phyloP scores from a whole-genome alignment of 2,888 invertebrate genomes.

The Thera britannica region DNA sequence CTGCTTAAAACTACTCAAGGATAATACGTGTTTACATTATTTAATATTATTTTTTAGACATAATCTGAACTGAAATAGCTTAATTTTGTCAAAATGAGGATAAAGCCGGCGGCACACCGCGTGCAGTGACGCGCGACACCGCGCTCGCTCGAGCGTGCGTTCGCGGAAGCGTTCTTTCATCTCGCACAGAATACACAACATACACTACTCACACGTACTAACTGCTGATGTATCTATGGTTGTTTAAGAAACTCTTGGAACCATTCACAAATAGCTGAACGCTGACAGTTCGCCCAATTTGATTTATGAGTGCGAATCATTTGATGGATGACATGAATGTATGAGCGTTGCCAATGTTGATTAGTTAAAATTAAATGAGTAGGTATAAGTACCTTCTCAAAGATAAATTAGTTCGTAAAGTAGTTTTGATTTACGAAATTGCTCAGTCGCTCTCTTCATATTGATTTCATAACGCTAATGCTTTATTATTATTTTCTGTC shows the following conservation, averaged over 20 bases:
- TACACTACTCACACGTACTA: not conserved
- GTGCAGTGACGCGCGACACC: constrained; percentile 49
- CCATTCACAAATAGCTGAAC: constrained; percentile 31
- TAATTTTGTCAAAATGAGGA: constrained; percentile 15
- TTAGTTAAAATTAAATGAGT: constrained; percentile 16
- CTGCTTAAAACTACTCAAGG: too few species aligned
- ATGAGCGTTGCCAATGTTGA: constrained; percentile 20
- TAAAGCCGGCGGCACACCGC: constrained; percentile 47
- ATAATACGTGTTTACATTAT: too few species aligned
- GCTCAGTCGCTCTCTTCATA: not conserved
- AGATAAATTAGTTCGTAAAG: not conserved
- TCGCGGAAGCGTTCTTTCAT: constrained; percentile 64
- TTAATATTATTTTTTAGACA: too few species aligned
- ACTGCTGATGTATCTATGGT: constrained; percentile 8
- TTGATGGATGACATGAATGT: constrained; percentile 30
- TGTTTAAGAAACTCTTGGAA: constrained; percentile 22
- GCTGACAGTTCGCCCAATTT: constrained; percentile 30
- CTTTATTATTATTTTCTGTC: too few species aligned
- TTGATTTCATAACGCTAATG: not conserved
- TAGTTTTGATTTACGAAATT: not conserved
- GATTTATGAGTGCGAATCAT: constrained; percentile 34
- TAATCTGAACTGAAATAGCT: not conserved
- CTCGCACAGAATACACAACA: constrained; percentile 32
- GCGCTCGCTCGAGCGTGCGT: constrained; percentile 51
- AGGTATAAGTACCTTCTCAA: not conserved